Percentiles rank a stretch among this genome's conserved stretches.
These are phyloP conservation scores for Eulemur rufifrons DNA, from an alignment of 2,113 vertebrate species.

Conservation along the genomic window DNA sequence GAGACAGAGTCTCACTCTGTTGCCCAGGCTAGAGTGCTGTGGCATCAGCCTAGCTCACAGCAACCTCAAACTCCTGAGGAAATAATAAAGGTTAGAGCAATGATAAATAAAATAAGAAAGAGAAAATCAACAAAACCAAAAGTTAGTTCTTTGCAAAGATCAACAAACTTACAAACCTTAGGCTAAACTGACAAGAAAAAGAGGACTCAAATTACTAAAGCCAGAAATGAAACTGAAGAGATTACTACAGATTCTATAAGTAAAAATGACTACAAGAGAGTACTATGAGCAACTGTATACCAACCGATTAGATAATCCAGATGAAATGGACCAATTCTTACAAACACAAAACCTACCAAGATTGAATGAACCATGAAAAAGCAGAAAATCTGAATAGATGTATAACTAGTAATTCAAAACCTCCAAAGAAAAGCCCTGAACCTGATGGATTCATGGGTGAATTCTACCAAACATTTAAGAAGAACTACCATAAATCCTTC, in stretches of 20 bases:
- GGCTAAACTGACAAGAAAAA: background rate
- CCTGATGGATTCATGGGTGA: background rate
- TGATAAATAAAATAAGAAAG: background rate
- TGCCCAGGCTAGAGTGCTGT: too few relatives aligned
- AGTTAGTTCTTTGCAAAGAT: background rate
- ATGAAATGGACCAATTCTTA: background rate
- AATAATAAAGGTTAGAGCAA: background rate
- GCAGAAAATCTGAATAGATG: background rate
- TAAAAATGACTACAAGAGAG: background rate
- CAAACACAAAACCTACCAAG: background rate
- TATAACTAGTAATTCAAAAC: background rate
- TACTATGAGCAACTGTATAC: background rate
- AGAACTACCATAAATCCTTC: background rate
- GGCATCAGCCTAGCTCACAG: too few relatives aligned
- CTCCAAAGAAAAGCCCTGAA: background rate
- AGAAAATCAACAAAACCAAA: background rate
- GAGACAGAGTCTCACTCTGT: too few relatives aligned
- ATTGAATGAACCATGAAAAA: background rate
- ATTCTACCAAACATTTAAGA: background rate
- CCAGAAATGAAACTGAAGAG: background rate
- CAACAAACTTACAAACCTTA: background rate
- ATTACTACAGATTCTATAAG: background rate
- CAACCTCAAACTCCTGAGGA: background rate
- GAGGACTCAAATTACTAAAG: background rate
- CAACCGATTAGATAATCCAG: background rate